These are phyloP conservation scores for Papio anubis DNA, from an alignment of 2,113 vertebrate genomes.

Conservation along the genomic window DNA sequence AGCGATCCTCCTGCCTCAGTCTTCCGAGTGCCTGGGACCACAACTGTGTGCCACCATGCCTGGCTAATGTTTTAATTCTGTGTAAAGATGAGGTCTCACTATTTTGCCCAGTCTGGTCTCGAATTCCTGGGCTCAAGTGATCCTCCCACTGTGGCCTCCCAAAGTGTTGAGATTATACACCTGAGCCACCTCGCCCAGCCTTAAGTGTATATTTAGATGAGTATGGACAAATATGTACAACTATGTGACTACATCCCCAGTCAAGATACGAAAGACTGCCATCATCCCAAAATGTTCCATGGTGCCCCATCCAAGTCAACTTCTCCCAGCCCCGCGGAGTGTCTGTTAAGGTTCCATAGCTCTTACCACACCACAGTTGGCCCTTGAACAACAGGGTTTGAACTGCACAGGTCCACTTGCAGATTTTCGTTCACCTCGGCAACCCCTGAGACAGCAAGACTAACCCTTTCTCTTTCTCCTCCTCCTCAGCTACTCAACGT, in stretches of 20 bases:
- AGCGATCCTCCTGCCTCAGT: too few species aligned
- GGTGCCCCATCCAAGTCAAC: neutral
- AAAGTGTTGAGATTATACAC: neutral
- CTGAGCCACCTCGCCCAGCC: neutral
- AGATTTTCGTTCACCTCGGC: neutral
- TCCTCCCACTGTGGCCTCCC: neutral
- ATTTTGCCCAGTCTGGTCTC: neutral
- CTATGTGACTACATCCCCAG: neutral
- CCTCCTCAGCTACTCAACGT: neutral
- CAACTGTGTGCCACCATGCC: neutral
- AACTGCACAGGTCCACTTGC: neutral
- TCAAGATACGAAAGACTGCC: neutral
- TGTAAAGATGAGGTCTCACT: neutral
- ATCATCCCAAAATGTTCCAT: neutral
- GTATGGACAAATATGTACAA: neutral
- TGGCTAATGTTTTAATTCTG: neutral
- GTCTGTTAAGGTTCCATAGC: rapidly evolving
- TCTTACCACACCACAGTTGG: neutral
- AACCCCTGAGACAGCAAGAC: neutral
- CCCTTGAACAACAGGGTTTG: neutral
- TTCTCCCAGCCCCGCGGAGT: rapidly evolving
- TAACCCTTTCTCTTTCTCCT: neutral
- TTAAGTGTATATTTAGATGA: neutral
- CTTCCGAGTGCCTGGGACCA: too few species aligned
- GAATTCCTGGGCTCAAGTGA: neutral